Conservation (phyloP, 1,140 invertebrate genomes). For the Drosophila parvula region DNA sequence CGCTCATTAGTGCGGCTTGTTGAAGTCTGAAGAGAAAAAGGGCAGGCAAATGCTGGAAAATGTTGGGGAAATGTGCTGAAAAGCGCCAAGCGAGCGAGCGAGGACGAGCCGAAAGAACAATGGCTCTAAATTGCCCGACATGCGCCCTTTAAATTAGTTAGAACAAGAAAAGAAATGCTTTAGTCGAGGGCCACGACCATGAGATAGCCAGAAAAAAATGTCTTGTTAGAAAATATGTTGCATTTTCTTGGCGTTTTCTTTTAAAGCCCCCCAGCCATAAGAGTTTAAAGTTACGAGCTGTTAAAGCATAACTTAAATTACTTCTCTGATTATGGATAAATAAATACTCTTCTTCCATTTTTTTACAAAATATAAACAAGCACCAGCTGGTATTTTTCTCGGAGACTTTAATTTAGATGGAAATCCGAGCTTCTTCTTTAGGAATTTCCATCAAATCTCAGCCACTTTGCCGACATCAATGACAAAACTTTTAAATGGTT, state of each 20-base stretch:
- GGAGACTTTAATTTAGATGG: background rate
- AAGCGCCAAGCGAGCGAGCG: conserved; percentile 21
- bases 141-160: conserved; percentile 59
- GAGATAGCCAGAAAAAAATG: background rate
- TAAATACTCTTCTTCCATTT: too few relatives aligned
- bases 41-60: conserved; percentile 18
- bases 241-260: background rate
- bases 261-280: background rate
- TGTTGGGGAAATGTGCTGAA: conserved; percentile 9
- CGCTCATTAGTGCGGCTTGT: conserved; percentile 77
- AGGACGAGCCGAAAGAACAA: conserved; percentile 73
- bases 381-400: background rate
- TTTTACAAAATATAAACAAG: background rate
- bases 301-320: conserved; percentile 1
- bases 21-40: conserved; percentile 31
- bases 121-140: conserved; percentile 63
- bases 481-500: conserved; percentile 75
- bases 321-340: background rate
- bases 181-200: conserved; percentile 4
- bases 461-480: conserved; percentile 40
- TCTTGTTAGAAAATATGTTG: background rate
- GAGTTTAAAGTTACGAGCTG: background rate
- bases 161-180: conserved; percentile 23
- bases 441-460: conserved; percentile 52
- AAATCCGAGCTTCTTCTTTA: conserved; percentile 51